phyloP scores from a whole-genome alignment of 2,113 vertebrate genomes.

The Periophthalmus modestus region DNA sequence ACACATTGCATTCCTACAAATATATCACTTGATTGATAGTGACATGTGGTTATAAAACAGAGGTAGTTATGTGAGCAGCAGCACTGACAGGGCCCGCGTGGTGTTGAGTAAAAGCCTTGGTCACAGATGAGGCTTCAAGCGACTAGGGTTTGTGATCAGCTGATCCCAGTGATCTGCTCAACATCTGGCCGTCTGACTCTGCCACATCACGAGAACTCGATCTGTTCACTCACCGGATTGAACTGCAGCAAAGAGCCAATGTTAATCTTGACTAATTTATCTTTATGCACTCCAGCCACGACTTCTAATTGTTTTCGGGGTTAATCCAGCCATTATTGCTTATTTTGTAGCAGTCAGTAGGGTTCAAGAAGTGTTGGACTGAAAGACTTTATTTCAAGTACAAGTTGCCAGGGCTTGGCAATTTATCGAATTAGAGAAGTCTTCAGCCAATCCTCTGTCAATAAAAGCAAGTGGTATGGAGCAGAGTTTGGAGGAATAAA shows the following conservation, averaged over 20 bases:
- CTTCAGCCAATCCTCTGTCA: no score
- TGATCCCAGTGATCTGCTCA: slow-evolving; percentile 68
- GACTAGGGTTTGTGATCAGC: slow-evolving; percentile 54
- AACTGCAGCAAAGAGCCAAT: slow-evolving; percentile 51
- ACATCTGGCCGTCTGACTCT: slow-evolving; percentile 72
- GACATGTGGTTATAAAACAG: slow-evolving; percentile 6
- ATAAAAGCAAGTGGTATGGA: no score
- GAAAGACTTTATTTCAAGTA: slow-evolving; percentile 34
- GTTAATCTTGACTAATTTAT: slow-evolving; percentile 70
- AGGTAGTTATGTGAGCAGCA: slow-evolving; percentile 48
- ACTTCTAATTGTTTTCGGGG: slow-evolving; percentile 39
- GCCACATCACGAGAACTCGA: slow-evolving; percentile 68
- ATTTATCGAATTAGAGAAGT: no score
- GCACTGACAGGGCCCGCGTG: slow-evolving; percentile 43
- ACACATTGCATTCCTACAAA: neutral
- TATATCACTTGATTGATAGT: neutral
- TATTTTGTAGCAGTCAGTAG: slow-evolving; percentile 35
- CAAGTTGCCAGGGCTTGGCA: neutral
- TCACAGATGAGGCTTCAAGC: slow-evolving; percentile 48
- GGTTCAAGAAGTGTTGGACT: slow-evolving; percentile 16
- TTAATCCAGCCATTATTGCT: slow-evolving; percentile 36
- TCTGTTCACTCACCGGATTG: slow-evolving; percentile 68
- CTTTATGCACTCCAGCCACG: slow-evolving; percentile 49
- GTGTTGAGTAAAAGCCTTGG: slow-evolving; percentile 42
- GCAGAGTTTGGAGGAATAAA: no score